Evolutionary conservation across 1,140 invertebrate species (phyloP), one percentile per base, ranked within the genome.

Genomic region (Neodiprion fabricii): DNA sequence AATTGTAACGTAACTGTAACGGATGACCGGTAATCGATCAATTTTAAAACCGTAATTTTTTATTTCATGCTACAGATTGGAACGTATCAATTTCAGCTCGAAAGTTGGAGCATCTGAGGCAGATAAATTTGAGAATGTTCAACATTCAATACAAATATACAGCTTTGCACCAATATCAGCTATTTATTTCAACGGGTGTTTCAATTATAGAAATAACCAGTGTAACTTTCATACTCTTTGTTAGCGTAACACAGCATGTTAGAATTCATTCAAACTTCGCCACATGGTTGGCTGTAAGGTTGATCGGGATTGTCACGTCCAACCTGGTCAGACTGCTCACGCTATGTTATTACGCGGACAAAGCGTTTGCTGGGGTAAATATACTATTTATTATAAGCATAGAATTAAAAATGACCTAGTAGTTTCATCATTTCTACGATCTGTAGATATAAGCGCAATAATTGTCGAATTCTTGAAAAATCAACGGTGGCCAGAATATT

Each of bases 291-390:
- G 14, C 21, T 47, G n/a, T 12, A 12, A 23, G 21, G 12, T 23
- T 69, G 67, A 12, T 69, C 40, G 14, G 11, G 5, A 11, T 7
- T 47, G 11, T 69, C 8, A 0, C 40, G 67, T 69, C 67, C 14
- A 14, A 69, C 17, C 40, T 69, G 40, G 40, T 23, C 67, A 69
- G 67, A 23, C 11, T 12, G 40, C 21, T 69, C 67, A 69, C n/a
- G 67, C 11, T 69, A 69, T 10, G 67, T 47, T 69, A 69, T 21
- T 69, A 23, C 67, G 28, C 11, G 11, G 67, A 47, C 17, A 69
- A 69, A 21, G 67, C 40, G 11, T 69, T 69, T 14, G 7, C 7
- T 12, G 67, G 1, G 67, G 67, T 23, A 69, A 69, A 21, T 47
- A 47, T 23, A 65, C 17, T 40, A 1, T 40, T 40, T 40, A 40